These are phyloP conservation scores for Eospalax fontanierii DNA, from an alignment of 2,797 vertebrate genomes.

Conservation along the genomic window DNA sequence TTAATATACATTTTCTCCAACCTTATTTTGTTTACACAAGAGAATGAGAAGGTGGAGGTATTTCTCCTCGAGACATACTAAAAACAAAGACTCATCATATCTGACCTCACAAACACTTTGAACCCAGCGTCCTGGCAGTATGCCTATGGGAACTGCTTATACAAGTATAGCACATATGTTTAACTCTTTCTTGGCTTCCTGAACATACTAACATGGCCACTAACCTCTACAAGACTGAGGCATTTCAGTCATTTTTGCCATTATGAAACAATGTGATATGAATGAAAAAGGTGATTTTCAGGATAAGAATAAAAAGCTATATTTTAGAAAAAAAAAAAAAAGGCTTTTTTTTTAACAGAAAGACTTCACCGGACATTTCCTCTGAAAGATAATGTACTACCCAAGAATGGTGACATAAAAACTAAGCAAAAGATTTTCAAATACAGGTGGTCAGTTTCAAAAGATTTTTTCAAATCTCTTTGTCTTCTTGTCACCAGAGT, in stretches of 20 bases:
- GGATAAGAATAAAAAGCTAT: conserved; percentile 30
- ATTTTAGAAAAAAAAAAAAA: too few relatives aligned
- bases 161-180: too few relatives aligned
- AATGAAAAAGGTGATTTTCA: conserved; percentile 40
- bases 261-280: conserved; percentile 23
- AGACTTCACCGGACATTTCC: conserved; percentile 26
- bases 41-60: too few relatives aligned
- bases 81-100: too few relatives aligned
- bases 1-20: too few relatives aligned
- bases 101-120: too few relatives aligned
- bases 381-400: background rate
- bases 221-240: background rate
- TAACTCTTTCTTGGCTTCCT: too few relatives aligned
- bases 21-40: too few relatives aligned
- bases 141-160: too few relatives aligned
- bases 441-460: conserved; percentile 10
- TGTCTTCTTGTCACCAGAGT: conserved; percentile 25
- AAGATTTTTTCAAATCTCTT: conserved; percentile 27
- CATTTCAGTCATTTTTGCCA: background rate
- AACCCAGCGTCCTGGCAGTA: too few relatives aligned
- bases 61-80: too few relatives aligned
- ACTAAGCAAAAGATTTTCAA: conserved; percentile 27
- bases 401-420: background rate
- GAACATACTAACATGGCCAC: background rate
- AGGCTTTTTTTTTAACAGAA: conserved; percentile 3